These are phyloP conservation scores for Solenopsis fugax DNA, from an alignment of 1,140 invertebrate species.

Conservation along the genomic window DNA sequence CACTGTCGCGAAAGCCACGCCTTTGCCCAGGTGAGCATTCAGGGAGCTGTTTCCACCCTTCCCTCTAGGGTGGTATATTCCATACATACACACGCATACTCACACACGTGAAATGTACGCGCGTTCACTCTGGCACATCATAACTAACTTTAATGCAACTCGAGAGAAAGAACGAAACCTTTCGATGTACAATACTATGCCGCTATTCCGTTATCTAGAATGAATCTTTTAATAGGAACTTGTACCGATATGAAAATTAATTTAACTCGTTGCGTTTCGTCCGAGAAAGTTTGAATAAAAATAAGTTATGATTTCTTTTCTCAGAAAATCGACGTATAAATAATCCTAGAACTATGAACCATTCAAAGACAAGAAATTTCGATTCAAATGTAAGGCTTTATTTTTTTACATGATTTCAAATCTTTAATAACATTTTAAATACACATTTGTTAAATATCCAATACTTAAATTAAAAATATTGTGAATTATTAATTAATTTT, in stretches of 20 bases:
- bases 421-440: background rate
- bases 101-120: slow-evolving; percentile 23
- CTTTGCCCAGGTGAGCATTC: slow-evolving; percentile 79
- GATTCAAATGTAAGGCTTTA: background rate
- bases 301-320: background rate
- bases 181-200: background rate
- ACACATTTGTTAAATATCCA: background rate
- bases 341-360: background rate
- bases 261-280: background rate
- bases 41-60: slow-evolving; percentile 71
- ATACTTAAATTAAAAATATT: slow-evolving; percentile 4
- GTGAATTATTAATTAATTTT: background rate
- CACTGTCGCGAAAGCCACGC: slow-evolving; percentile 81
- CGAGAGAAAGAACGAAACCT: slow-evolving; percentile 42
- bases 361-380: background rate
- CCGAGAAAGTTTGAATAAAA: slow-evolving; percentile 1
- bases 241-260: slow-evolving; percentile 36
- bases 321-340: background rate
- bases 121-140: slow-evolving; percentile 33
- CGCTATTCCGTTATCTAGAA: slow-evolving; percentile 19
- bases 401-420: background rate
- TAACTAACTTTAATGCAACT: slow-evolving; percentile 58
- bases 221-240: slow-evolving; percentile 30
- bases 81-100: background rate
- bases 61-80: slow-evolving; percentile 19